Evolutionary conservation across 1,140 invertebrate species (phyloP), one percentile per base, ranked within the genome.

Genomic region (Lepidurus apus): DNA sequence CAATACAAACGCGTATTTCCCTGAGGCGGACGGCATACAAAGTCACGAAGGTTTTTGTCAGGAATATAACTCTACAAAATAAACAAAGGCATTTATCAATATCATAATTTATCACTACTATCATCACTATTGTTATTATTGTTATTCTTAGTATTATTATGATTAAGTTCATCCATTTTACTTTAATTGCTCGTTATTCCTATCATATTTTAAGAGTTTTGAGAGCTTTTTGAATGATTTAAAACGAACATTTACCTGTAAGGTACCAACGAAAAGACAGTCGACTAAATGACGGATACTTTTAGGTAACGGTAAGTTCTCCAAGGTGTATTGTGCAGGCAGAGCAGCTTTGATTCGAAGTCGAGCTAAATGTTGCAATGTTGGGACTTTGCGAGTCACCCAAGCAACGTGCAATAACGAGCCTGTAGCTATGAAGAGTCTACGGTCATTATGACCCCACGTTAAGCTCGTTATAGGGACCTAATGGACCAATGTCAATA

Each of bases 371-470:
- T 97, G 87, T 84, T 98, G 95, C 77, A 98, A 86, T 74, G 94
- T 93, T 24, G 95, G 94, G 44, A 98, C 93, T 45, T 93, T 89
- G 76, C 93, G 91, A 78, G 83, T 84, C 11, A 99, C 92, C 90
- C 96, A 95, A 42, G 95, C 96, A 74, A 97, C 94, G 84, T 97
- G 95, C 81, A 83, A 90, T 8, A 91, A 88, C 77, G 86, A 87
- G 13, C 96, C 97, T 13, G 95, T 96, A 13, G 96, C 95, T 43
- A 98, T 89, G 84, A 98, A 98, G 43, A 99, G 85, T 3, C 96
- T 88, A 81, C 95, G 92, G 83, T 98, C 97, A 85, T 97, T 97
- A 87, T 99, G 97, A 43, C 96, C 97, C 96, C 96, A 99, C 1
- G 96, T 98, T 81, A 99, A 87, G 7, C 96, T 95, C 45, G 94